Percentiles rank a stretch among this genome's conserved stretches.
phyloP scores from a whole-genome alignment of 1,140 invertebrate genomes.

The Aphis craccivora region DNA sequence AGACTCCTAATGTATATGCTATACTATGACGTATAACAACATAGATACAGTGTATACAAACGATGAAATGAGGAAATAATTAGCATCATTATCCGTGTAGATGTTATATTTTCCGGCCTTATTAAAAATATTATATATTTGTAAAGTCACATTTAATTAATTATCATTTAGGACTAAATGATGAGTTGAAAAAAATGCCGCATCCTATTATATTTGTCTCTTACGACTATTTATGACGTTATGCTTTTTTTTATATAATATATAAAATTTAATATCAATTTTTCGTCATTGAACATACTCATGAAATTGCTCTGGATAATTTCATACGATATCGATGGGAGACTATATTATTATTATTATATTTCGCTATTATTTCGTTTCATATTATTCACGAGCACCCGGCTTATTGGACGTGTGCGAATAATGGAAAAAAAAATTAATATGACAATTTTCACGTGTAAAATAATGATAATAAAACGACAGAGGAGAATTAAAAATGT shows the following conservation, averaged over 20 bases:
- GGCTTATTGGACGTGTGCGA: background rate
- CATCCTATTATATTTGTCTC: background rate
- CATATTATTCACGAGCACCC: background rate
- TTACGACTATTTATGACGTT: background rate
- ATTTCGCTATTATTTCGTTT: background rate
- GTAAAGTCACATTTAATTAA: background rate
- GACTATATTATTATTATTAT: background rate
- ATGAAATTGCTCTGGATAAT: background rate
- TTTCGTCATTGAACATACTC: background rate
- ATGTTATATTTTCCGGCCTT: background rate
- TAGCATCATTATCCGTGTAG: background rate
- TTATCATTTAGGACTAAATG: background rate
- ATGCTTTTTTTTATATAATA: background rate
- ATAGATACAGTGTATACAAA: background rate
- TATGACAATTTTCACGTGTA: background rate
- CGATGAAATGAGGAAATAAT: background rate
- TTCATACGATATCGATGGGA: background rate
- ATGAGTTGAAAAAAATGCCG: background rate
- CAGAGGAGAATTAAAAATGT: background rate
- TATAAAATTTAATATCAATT: background rate
- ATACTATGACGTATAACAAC: too few species aligned
- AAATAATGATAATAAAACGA: constrained; percentile 5
- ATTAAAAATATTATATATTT: background rate
- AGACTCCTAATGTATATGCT: too few species aligned
- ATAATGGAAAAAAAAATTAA: constrained; percentile 9